Evolutionary conservation across 1,140 invertebrate species (phyloP), one percentile per base, ranked within the genome.

Genomic region (Thalassaphorura encarpata): DNA sequence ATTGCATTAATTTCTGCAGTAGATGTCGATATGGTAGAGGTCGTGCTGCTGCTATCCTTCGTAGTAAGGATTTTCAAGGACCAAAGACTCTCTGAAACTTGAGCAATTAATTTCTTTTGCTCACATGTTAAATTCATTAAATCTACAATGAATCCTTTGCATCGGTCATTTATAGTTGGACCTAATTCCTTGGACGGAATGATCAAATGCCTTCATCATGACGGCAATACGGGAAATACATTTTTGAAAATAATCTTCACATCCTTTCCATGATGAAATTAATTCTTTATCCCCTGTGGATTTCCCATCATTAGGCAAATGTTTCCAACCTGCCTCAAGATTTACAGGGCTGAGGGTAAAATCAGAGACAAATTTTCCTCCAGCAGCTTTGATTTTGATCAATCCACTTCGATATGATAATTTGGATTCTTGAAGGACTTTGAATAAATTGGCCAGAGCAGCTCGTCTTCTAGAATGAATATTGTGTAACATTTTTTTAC

Each of bases 391-490:
- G 18, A 77, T 45, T 64, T 75, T 71, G 24, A 81, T 69, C 1
- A 84, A 71, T 2, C 90, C 91, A 2, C 79, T 81, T 54, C 84
- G 79, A 66, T 88, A 91, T 6, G 85, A 91, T 1, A 94, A 65
- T 0, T 89, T 89, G 61, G 85, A 73, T 49, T 77, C 73, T 1
- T 77, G 71, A 0, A 96, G 71, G 15, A 76, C 74, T 67, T 87
- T 87, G 67, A 93, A 95, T 23, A 94, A 75, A 73, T 93, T 87
- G 0, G 84, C 78, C 0, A 96, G 68, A 4, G 81, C 81, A 71
- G 86, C 82, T 28, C 85, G 80, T 69, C 94, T 94, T 62, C 86
- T 83, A 60, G 87, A 82, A 1, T 92, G 75, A 33, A 93, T 83
- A 68, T 70, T 63, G 60, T 71, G 69, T 0, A 80, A 64, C 80